A percentile compares a stretch with the other conserved stretches of the same genome.
Evolutionary conservation across 2,113 vertebrate species (phyloP).

Genomic region (Protomyctophum bolini): DNA sequence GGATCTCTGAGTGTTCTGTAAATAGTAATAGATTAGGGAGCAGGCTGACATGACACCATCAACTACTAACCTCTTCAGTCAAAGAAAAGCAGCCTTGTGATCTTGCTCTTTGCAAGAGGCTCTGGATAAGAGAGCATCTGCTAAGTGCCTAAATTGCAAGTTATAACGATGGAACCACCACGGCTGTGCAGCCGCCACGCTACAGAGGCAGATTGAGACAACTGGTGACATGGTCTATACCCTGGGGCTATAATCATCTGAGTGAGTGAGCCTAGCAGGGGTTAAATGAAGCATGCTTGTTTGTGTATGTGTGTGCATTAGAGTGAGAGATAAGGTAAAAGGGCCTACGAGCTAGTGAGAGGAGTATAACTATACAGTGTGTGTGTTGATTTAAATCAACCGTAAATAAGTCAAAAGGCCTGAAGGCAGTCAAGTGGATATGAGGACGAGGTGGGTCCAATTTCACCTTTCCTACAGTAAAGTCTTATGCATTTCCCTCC

Average conservation of each 20-base stretch:
- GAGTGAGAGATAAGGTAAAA: not conserved
- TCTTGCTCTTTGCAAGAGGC: not conserved
- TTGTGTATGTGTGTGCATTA: constrained; percentile 3
- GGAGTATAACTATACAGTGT: not conserved
- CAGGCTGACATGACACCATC: not conserved
- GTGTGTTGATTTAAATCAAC: not conserved
- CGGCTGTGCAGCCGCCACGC: not conserved
- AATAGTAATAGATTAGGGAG: constrained; percentile 2
- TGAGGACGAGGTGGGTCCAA: not conserved
- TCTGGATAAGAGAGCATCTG: too few relatives aligned
- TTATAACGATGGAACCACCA: too few relatives aligned
- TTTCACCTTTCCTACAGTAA: constrained; percentile 6
- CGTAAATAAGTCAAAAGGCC: not conserved
- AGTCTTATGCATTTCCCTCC: constrained; percentile 3
- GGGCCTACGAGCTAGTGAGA: too few relatives aligned
- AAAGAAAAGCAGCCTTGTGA: not conserved
- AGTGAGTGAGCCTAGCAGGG: constrained; percentile 35
- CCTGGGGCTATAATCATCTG: constrained; percentile 34
- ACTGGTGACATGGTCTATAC: not conserved
- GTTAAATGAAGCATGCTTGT: constrained; percentile 34
- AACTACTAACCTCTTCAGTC: not conserved
- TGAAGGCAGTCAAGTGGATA: not conserved
- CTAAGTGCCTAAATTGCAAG: too few relatives aligned
- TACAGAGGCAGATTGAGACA: constrained; percentile 16
- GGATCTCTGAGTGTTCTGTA: not conserved